A percentile compares a stretch with the other conserved stretches of the same genome.
These are phyloP conservation scores for Amblyopsis hoosieri DNA, from an alignment of 2,797 vertebrate genomes.

Conservation along the genomic window DNA sequence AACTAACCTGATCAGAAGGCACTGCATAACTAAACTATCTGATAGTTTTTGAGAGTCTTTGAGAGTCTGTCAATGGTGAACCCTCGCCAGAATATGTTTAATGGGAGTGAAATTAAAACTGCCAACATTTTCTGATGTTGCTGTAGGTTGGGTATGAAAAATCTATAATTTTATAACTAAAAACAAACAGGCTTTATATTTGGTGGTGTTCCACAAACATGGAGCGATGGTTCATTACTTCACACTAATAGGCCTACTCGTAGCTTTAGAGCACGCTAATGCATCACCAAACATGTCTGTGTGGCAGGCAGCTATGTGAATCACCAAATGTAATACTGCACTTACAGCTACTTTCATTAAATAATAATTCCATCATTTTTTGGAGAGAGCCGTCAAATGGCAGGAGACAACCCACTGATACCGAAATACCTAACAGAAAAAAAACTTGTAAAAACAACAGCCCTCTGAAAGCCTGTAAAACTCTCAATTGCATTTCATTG, in stretches of 20 bases:
- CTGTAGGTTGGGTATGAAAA: too few relatives aligned
- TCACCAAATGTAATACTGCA: slow-evolving; percentile 28
- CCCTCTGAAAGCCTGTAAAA: not conserved
- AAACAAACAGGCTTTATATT: slow-evolving; percentile 34
- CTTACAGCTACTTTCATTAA: slow-evolving; percentile 19
- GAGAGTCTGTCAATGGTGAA: too few relatives aligned
- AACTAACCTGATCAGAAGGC: too few relatives aligned
- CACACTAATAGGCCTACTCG: slow-evolving; percentile 1
- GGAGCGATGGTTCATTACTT: slow-evolving; percentile 16
- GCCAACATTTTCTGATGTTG: too few relatives aligned
- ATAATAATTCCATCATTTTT: slow-evolving; percentile 28
- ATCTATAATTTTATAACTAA: slow-evolving; percentile 33
- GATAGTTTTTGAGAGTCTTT: too few relatives aligned
- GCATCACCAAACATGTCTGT: slow-evolving; percentile 2
- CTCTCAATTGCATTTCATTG: too few relatives aligned
- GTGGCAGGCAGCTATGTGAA: slow-evolving; percentile 27
- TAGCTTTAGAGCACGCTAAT: slow-evolving; percentile 12
- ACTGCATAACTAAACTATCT: too few relatives aligned
- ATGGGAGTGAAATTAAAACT: too few relatives aligned
- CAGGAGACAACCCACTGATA: slow-evolving; percentile 6
- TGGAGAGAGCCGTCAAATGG: slow-evolving; percentile 3
- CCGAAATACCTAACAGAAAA: slow-evolving; percentile 37
- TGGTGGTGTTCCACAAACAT: slow-evolving; percentile 27
- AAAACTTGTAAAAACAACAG: slow-evolving; percentile 6
- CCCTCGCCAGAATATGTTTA: too few relatives aligned